Evolutionary conservation across 2,113 vertebrate genomes (phyloP), one percentile per base, ranked within the genome.

Genomic region (Gobio gobio): DNA sequence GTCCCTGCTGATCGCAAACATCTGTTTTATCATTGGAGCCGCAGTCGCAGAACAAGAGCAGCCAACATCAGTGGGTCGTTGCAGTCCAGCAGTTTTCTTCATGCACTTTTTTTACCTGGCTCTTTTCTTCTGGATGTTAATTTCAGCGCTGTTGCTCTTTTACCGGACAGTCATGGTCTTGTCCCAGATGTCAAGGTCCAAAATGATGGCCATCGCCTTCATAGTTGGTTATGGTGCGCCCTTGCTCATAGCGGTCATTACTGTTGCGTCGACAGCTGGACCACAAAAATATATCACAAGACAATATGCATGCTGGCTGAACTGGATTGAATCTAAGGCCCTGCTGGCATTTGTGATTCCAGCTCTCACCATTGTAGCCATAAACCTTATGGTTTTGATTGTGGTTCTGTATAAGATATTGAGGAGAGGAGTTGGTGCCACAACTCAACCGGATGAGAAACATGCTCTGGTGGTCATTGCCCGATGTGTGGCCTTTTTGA

Each of bases 71-170:
- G 1, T 88, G 26, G 83, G 40, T 3, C 51, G 90, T 22, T 98
- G 97, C 87, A 95, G 94, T 9, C 87, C 93, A 0, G 93, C 93
- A 63, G 97, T 96, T 0, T 98, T 98, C 88, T 97, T 98, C 61
- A 94, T 95, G 77, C 97, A 98, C 88, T 95, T 96, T 77, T 97
- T 96, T 90, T 98, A 97, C 78, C 94, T 98, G 18, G 92, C 94
- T 40, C 73, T 97, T 24, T 98, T 98, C 90, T 98, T 97, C 88
- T 98, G 97, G 97, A 98, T 98, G 97, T 89, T 98, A 0, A 89
- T 94, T 8, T 93, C 96, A 33, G 96, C 95, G 0, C 93, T 98
- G 29, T 92, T 98, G 54, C 96, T 98, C 49, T 90, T 96, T 8
- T 97, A 97, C 84, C 92, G 95, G 10, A 95, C 95, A 3, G 45